Conservation (phyloP, 2,888 invertebrate species). For the Proisotoma minuta region DNA sequence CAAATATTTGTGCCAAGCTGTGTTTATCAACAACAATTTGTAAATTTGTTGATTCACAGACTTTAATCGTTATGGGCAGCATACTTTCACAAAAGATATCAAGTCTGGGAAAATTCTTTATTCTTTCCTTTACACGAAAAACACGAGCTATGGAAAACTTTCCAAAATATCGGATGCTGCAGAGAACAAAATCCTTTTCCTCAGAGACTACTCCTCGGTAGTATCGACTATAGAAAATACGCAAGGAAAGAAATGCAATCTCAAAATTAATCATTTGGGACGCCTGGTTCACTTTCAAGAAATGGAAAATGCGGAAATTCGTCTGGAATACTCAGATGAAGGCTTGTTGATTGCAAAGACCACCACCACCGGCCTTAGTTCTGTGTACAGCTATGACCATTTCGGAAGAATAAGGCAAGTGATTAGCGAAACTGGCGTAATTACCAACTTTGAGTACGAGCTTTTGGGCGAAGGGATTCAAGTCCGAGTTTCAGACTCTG, state of each 20-base stretch:
- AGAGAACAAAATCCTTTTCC: conserved; percentile 84
- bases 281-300: conserved; percentile 78
- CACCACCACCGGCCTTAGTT: conserved; percentile 46
- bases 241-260: conserved; percentile 84
- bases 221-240: conserved; percentile 90
- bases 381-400: conserved; percentile 59
- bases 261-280: conserved; percentile 88
- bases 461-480: conserved; percentile 40
- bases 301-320: conserved; percentile 81
- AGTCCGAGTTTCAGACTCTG: conserved; percentile 43
- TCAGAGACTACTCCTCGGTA: conserved; percentile 85
- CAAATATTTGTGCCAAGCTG: too few relatives aligned
- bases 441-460: conserved; percentile 44
- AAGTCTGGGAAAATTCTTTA: conserved; percentile 92
- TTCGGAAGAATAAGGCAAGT: conserved; percentile 53
- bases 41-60: too few relatives aligned
- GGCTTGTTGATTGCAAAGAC: conserved; percentile 63
- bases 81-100: conserved; percentile 87
- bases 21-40: too few relatives aligned
- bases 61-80: conserved; percentile 92
- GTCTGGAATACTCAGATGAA: conserved; percentile 80
- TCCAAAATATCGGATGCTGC: conserved; percentile 91
- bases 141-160: conserved; percentile 89
- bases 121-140: conserved; percentile 93
- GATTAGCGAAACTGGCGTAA: conserved; percentile 50